Conservation (phyloP, 2,113 vertebrate genomes). For the Phycodurus eques region DNA sequence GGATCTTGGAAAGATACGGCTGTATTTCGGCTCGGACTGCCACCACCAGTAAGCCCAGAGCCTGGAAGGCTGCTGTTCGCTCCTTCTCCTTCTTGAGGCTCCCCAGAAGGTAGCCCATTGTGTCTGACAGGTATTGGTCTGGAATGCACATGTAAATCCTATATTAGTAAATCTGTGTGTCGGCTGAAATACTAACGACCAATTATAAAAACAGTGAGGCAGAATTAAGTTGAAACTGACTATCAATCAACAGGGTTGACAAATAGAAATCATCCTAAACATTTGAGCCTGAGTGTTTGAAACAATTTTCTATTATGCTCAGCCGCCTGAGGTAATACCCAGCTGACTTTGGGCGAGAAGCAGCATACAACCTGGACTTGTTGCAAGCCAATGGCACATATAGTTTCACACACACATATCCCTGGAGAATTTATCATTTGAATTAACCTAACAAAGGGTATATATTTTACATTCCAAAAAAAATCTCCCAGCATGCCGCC, state of each 20-base stretch:
- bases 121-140: constrained; percentile 95
- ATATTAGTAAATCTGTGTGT: background rate
- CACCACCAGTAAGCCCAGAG: constrained; percentile 91
- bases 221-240: background rate
- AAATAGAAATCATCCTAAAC: background rate
- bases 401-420: no score
- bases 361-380: no score
- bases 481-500: background rate
- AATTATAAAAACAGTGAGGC: background rate
- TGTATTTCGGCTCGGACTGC: constrained; percentile 92
- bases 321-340: no score
- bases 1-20: constrained; percentile 87
- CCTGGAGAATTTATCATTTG: background rate
- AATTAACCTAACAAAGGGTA: background rate
- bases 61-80: constrained; percentile 91
- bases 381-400: no score
- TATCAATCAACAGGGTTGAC: background rate
- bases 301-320: no score
- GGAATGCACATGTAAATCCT: constrained; percentile 23
- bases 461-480: background rate
- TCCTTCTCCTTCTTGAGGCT: constrained; percentile 97
- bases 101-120: constrained; percentile 92
- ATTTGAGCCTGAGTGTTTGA: no score
- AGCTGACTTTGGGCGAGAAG: no score
- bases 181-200: background rate